Percentiles rank a stretch among this genome's conserved stretches.
These are phyloP conservation scores for Sepiola atlantica DNA, from an alignment of 2,888 invertebrate species.

Conservation along the genomic window DNA sequence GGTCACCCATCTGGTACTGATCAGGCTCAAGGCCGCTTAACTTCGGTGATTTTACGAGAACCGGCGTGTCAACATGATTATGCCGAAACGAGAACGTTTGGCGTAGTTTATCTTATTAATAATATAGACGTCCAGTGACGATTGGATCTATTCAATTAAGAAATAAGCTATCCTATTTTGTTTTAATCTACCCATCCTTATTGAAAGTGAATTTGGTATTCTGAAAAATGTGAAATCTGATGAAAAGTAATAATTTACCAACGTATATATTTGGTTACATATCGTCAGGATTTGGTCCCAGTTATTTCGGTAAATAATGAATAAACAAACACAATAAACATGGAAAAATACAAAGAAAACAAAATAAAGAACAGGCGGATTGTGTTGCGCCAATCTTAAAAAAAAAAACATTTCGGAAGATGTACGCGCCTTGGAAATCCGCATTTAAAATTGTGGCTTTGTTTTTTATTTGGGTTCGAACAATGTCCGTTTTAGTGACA, in stretches of 20 bases:
- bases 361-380: background rate
- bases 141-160: background rate
- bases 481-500: background rate
- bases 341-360: constrained; percentile 32
- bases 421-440: background rate
- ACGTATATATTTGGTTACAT: background rate
- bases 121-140: too few relatives aligned
- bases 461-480: background rate
- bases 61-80: too few relatives aligned
- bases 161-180: too few relatives aligned
- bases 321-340: background rate
- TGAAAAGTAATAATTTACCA: background rate
- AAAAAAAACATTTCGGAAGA: background rate
- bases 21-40: too few relatives aligned
- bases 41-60: too few relatives aligned
- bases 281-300: background rate
- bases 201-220: background rate
- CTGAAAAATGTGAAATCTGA: background rate
- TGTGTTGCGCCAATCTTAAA: too few relatives aligned
- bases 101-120: too few relatives aligned
- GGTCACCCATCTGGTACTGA: too few relatives aligned
- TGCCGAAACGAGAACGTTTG: too few relatives aligned
- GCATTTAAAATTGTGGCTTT: background rate
- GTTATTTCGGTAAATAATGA: background rate
- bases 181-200: background rate